These are phyloP conservation scores for Dromococcyx pavoninus DNA, from an alignment of 2,797 vertebrate genomes.

Conservation along the genomic window DNA sequence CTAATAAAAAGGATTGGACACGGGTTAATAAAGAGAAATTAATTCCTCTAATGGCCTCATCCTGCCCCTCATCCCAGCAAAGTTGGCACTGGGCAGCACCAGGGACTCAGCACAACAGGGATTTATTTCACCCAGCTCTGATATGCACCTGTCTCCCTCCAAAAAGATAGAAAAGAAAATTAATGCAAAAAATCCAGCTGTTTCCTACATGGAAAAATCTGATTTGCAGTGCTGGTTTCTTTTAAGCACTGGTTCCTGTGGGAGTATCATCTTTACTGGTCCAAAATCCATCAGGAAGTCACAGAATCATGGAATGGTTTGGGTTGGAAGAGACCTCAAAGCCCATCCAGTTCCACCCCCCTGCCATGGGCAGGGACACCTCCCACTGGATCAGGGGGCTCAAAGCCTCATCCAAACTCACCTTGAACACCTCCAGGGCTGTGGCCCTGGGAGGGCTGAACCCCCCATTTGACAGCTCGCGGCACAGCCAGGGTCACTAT, in stretches of 20 bases:
- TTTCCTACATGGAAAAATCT: neutral
- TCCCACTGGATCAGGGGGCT: no score
- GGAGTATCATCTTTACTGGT: neutral
- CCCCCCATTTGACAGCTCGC: no score
- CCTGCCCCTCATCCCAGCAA: constrained; percentile 77
- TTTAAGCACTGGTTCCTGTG: neutral
- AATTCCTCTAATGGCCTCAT: constrained; percentile 82
- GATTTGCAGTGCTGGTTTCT: neutral
- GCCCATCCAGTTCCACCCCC: no score
- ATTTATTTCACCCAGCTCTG: neutral
- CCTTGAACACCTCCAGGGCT: no score
- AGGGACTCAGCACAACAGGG: neutral
- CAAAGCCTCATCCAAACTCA: no score
- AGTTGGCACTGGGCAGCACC: neutral
- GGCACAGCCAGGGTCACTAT: fast-evolving
- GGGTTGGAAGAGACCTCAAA: no score
- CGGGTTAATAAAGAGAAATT: constrained; percentile 83
- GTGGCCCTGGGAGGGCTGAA: no score
- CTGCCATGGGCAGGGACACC: no score
- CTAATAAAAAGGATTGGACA: constrained; percentile 84
- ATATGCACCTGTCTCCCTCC: neutral
- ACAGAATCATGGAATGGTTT: no score
- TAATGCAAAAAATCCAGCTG: neutral
- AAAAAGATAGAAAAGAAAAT: neutral
- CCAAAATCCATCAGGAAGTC: neutral